These are phyloP conservation scores for Aplysina aerophoba DNA, from an alignment of 37 sponge, comb jelly and placozoan genomes.

Conservation along the genomic window DNA sequence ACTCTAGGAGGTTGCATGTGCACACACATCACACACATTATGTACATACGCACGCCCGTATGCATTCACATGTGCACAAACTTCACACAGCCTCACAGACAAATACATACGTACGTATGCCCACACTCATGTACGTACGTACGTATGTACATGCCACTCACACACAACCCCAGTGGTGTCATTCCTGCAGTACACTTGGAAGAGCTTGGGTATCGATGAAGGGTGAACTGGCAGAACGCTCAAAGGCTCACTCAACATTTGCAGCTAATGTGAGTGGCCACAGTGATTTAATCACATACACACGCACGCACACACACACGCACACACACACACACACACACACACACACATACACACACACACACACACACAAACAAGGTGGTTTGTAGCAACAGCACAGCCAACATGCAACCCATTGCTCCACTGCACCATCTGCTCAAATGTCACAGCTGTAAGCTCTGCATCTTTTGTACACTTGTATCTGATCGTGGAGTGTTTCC, in stretches of 20 bases:
- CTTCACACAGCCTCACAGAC: neutral
- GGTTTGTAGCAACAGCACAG: too few species aligned
- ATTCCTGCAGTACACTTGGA: constrained; percentile 42
- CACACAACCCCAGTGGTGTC: neutral
- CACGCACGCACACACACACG: neutral
- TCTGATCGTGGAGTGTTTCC: too few species aligned
- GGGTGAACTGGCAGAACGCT: constrained; percentile 52
- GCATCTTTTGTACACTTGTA: too few species aligned
- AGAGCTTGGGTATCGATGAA: constrained; percentile 74
- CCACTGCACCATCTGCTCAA: too few species aligned
- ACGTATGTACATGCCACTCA: neutral
- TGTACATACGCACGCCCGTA: too few species aligned
- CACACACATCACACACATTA: neutral
- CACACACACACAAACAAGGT: neutral
- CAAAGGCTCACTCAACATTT: constrained; percentile 67
- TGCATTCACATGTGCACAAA: neutral
- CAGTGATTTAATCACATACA: constrained; percentile 10
- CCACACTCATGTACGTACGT: neutral
- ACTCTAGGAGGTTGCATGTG: neutral
- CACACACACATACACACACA: neutral
- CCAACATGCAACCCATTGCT: too few species aligned
- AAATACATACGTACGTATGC: too few species aligned
- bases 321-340: neutral
- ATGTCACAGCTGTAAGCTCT: too few species aligned
- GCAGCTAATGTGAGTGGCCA: constrained; percentile 48